Evolutionary conservation across 2,888 invertebrate species (phyloP), one percentile per base, ranked within the genome.

Genomic region (Tineola bisselliella): DNA sequence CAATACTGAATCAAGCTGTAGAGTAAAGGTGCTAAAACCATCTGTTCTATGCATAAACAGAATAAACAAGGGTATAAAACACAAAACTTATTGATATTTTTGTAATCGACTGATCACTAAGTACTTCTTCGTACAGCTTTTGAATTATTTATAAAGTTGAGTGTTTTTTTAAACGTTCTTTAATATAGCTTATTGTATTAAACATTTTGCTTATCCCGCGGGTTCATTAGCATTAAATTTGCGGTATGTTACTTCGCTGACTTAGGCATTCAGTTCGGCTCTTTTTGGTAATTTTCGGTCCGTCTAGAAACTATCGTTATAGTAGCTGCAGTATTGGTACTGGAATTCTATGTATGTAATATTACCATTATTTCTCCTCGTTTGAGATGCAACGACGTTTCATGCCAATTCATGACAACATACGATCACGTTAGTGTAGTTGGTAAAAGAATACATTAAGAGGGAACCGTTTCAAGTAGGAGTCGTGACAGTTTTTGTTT

Each of bases 401-500:
- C 6, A 25, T 6, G 25, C 6, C 25, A 2, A 25, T 25, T 25
- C 25, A 25, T 25, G 25, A 25, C 25, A 10, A 48, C 48, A 48
- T 15, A 17, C 48, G 48, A 48, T 48, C 48, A 17, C 13, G 25
- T 54, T 58, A 56, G 25, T 33, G 13, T 8, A 13, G 33, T 11
- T 33, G 3, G 15, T 58, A 33, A 33, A 58, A 58, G 58, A 33
- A 58, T 58, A 58, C 33, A 56, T 58, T 58, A 58, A 31, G 33
- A 58, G 6, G 12, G 17, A 58, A 15, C 58, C 13, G 56, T 19
- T 33, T 15, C 2, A 33, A 33, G 58, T 58, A 15, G 33, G 33
- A 58, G 33, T 58, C 58, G 58, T 58, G 58, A 58, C 58, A 58
- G 58, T 58, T 58, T 58, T 58, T 58, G 19, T 58, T 58, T 8